phyloP scores from a whole-genome alignment of 2,888 invertebrate genomes.

The Endotricha flammealis region DNA sequence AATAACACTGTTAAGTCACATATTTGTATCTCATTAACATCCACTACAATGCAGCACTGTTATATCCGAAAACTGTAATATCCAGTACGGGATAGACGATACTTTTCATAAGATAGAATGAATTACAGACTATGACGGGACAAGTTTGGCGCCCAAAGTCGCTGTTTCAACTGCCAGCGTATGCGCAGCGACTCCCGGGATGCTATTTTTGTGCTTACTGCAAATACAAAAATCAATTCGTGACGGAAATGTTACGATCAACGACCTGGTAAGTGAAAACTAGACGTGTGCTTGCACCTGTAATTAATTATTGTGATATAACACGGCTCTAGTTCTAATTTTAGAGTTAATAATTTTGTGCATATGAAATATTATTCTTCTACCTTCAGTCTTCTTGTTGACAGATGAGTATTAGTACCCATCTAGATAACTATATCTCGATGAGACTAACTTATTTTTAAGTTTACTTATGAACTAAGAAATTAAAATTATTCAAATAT shows the following conservation, averaged over 20 bases:
- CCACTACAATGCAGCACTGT: constrained; percentile 22
- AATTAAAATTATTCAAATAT: no score
- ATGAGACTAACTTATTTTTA: no score
- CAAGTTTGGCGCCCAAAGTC: constrained; percentile 45
- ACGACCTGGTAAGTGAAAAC: constrained; percentile 62
- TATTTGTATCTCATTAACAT: constrained; percentile 29
- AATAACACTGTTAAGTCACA: constrained; percentile 31
- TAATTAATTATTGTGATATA: constrained; percentile 18
- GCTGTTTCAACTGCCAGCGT: constrained; percentile 45
- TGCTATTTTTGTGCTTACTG: constrained; percentile 74
- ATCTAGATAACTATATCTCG: no score
- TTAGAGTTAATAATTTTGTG: no score
- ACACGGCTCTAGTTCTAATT: no score
- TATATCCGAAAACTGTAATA: constrained; percentile 21
- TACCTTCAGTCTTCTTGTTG: no score
- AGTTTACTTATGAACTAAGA: no score
- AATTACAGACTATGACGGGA: constrained; percentile 41
- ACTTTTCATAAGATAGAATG: constrained; percentile 30
- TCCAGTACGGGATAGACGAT: constrained; percentile 21
- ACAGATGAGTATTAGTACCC: no score
- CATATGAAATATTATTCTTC: no score
- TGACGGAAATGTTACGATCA: constrained; percentile 76
- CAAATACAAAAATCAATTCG: constrained; percentile 69
- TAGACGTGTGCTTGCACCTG: constrained; percentile 18
- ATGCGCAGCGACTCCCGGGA: constrained; percentile 66